These are phyloP conservation scores for Microtus ochrogaster DNA, from an alignment of 2,113 vertebrate species.

Conservation along the genomic window DNA sequence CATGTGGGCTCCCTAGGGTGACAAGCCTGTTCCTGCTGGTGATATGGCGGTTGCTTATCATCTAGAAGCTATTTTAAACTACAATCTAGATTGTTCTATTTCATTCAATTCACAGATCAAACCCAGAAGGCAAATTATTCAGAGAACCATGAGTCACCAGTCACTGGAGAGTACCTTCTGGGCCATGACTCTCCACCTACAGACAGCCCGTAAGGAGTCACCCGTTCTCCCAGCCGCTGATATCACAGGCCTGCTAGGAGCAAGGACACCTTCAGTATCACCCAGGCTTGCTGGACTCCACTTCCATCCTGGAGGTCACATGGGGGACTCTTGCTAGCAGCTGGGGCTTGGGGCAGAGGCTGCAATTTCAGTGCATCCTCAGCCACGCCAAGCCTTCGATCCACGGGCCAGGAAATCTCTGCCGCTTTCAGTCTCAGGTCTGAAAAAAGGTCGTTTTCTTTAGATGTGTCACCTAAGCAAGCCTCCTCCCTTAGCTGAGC, in stretches of 20 bases:
- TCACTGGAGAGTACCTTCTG: background rate
- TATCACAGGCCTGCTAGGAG: background rate
- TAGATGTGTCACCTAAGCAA: background rate
- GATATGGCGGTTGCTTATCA: background rate
- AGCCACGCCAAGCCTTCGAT: background rate
- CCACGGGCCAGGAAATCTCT: background rate
- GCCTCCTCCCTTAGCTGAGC: background rate
- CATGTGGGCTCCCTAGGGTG: background rate
- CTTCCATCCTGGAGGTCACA: background rate
- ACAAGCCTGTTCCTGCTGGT: background rate
- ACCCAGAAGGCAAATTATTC: conserved; percentile 12
- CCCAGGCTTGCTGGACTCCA: background rate
- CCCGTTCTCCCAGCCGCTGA: background rate
- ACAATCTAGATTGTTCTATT: background rate
- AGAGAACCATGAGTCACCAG: background rate
- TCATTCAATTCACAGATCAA: background rate
- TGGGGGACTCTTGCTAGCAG: background rate
- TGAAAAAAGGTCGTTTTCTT: background rate
- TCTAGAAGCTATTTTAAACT: conserved; percentile 23
- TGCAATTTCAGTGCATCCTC: background rate
- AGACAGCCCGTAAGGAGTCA: background rate
- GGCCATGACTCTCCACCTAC: background rate
- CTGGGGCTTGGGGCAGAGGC: background rate
- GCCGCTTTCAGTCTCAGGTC: background rate
- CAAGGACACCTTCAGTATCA: background rate